These are phyloP conservation scores for Bicyclus anynana DNA, from an alignment of 1,140 invertebrate genomes.

Conservation along the genomic window DNA sequence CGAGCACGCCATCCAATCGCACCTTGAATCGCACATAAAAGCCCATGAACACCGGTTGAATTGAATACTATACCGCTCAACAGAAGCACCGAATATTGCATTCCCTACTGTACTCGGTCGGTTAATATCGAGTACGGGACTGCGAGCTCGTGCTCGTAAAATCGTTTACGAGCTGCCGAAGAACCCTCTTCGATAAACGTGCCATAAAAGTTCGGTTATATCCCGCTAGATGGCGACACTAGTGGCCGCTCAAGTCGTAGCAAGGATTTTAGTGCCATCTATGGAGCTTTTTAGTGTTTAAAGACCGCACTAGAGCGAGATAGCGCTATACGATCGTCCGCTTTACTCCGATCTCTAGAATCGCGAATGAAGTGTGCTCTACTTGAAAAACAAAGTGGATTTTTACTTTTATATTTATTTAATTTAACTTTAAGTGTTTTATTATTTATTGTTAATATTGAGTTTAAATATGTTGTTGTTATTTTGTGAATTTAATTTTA, in stretches of 20 bases:
- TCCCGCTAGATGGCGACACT: slow-evolving; percentile 71
- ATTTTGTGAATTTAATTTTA: no score
- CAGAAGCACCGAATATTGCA: slow-evolving; percentile 67
- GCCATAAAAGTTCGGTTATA: slow-evolving; percentile 75
- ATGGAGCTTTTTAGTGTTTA: slow-evolving; percentile 72
- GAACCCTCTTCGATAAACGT: slow-evolving; percentile 74
- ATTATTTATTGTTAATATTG: no score
- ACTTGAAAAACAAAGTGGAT: slow-evolving; percentile 12
- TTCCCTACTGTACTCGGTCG: slow-evolving; percentile 65
- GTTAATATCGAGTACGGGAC: slow-evolving; percentile 67
- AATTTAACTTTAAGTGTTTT: no score
- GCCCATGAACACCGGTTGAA: slow-evolving; percentile 70
- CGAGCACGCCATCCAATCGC: slow-evolving; percentile 75
- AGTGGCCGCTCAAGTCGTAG: slow-evolving; percentile 67
- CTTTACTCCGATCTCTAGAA: slow-evolving; percentile 23
- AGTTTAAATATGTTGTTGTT: no score
- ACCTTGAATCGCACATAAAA: slow-evolving; percentile 77
- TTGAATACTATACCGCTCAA: slow-evolving; percentile 66
- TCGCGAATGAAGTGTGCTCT: slow-evolving; percentile 32
- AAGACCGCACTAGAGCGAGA: slow-evolving; percentile 43
- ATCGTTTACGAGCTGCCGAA: slow-evolving; percentile 75
- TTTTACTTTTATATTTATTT: slow-evolving; percentile 6
- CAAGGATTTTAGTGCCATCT: slow-evolving; percentile 74
- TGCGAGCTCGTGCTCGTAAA: slow-evolving; percentile 70
- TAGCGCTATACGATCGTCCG: slow-evolving; percentile 19